phyloP scores from a whole-genome alignment of 2,888 invertebrate genomes.

The Pseudococcus longispinus region DNA sequence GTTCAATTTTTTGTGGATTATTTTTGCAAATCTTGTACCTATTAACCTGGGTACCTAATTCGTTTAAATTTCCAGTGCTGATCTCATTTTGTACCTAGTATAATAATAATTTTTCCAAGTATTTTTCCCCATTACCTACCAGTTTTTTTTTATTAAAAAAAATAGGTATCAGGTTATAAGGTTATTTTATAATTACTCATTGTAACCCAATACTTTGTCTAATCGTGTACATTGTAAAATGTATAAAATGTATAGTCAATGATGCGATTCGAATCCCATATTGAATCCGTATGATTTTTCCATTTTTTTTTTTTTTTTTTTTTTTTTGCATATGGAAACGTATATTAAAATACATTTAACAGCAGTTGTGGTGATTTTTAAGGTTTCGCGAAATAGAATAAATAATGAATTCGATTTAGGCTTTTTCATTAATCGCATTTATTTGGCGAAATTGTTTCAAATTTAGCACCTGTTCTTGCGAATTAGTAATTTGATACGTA shows the following conservation, averaged over 20 bases:
- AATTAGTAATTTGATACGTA: constrained; percentile 29
- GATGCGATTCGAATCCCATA: neutral
- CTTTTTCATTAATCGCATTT: neutral
- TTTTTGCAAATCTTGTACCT: too few relatives aligned
- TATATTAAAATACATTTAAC: neutral
- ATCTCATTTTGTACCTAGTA: too few relatives aligned
- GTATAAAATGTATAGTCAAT: neutral
- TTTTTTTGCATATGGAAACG: neutral
- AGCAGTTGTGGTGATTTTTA: constrained; percentile 4
- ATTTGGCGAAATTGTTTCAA: neutral
- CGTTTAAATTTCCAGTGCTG: too few relatives aligned
- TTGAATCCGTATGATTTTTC: constrained; percentile 2
- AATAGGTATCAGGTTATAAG: neutral
- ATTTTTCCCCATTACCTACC: neutral
- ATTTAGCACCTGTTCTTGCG: constrained; percentile 31
- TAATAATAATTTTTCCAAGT: neutral
- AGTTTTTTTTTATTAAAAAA: neutral
- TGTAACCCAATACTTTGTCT: neutral
- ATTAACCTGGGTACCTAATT: too few relatives aligned
- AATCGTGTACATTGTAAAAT: neutral
- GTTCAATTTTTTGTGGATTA: too few relatives aligned
- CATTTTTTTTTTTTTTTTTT: neutral
- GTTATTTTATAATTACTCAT: neutral
- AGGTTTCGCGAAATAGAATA: constrained; percentile 11
- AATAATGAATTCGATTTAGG: constrained; percentile 12